Conservation (phyloP, 2,113 vertebrate genomes). For the Siniperca knerii region DNA sequence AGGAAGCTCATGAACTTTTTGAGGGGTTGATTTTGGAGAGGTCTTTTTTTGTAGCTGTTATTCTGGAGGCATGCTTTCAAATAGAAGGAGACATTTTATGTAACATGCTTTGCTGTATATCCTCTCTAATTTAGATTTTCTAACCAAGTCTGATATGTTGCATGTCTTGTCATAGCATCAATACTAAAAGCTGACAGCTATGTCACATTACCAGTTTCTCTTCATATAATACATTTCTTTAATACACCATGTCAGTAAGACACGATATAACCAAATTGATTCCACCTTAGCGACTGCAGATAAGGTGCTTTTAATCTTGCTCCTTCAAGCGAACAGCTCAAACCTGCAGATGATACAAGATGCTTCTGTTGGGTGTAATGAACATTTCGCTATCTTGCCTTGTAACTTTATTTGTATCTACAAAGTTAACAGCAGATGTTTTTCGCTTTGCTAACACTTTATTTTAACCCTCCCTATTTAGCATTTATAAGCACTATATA, state of each 20-base stretch:
- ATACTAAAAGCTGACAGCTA: neutral
- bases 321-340: constrained; percentile 3
- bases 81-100: constrained; percentile 16
- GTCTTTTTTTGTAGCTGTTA: neutral
- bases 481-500: too few species aligned
- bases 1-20: constrained; percentile 35
- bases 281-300: neutral
- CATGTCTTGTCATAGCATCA: neutral
- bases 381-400: neutral
- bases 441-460: too few species aligned
- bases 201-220: neutral
- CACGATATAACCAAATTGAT: neutral
- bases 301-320: constrained; percentile 11
- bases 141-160: neutral
- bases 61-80: constrained; percentile 10
- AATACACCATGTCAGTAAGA: neutral
- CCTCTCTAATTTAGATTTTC: neutral
- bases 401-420: neutral
- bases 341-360: neutral
- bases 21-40: constrained; percentile 10
- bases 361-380: neutral
- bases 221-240: neutral
- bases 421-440: neutral
- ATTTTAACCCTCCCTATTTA: neutral
- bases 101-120: neutral